Evolutionary conservation across 2,797 vertebrate genomes (phyloP).

Genomic region (Smutsia gigantea): DNA sequence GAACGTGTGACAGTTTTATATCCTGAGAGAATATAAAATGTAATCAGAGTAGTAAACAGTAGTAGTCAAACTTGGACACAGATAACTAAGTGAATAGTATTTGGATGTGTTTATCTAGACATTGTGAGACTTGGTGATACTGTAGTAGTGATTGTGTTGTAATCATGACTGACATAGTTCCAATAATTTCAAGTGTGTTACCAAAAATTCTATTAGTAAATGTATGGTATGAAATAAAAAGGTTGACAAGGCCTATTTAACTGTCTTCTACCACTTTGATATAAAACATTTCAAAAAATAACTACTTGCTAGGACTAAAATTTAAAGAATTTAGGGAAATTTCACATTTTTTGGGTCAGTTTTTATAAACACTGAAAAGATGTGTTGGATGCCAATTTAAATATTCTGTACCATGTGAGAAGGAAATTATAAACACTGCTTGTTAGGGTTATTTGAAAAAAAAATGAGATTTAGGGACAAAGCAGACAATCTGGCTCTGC

Average conservation of each 20-base stretch:
- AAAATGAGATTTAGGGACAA: not conserved
- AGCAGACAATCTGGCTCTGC: not conserved
- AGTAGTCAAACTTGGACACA: not conserved
- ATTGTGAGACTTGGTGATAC: not conserved
- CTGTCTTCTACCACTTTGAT: not conserved
- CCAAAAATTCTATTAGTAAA: not conserved
- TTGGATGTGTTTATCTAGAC: not conserved
- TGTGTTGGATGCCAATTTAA: not conserved
- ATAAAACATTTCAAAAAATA: not conserved
- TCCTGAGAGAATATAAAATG: not conserved
- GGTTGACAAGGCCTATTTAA: not conserved
- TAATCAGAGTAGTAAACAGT: not conserved
- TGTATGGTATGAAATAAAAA: not conserved
- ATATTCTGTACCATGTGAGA: not conserved
- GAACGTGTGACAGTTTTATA: not conserved
- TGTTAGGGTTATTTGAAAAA: not conserved
- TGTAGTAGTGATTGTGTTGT: not conserved
- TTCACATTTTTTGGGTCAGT: not conserved
- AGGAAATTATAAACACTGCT: not conserved
- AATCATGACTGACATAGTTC: conserved; percentile 7
- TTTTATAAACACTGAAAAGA: conserved; percentile 13
- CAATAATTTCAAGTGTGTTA: not conserved
- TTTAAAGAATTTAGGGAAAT: not conserved
- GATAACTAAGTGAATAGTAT: not conserved
- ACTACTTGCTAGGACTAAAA: not conserved